A percentile compares a stretch with the other conserved stretches of the same genome.
Conservation (phyloP, 2,797 vertebrate species). For the Threskiornis aethiopicus region DNA sequence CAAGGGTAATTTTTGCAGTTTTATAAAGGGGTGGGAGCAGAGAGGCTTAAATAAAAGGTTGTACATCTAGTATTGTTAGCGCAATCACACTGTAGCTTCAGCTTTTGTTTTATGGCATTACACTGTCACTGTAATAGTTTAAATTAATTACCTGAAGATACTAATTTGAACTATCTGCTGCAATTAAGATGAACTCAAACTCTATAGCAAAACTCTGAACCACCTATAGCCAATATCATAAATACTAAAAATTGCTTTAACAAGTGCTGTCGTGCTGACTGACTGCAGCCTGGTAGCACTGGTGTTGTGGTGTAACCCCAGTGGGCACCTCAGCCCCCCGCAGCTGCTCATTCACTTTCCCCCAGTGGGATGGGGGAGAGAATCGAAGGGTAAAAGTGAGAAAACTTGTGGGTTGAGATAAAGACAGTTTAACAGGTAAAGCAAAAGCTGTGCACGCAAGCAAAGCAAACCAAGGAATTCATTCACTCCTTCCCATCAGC, state of each 20-base stretch:
- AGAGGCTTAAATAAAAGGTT: not conserved
- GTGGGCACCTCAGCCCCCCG: not conserved
- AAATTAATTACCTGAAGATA: not conserved
- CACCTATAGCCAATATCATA: not conserved
- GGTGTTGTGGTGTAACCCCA: not conserved
- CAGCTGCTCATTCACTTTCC: accelerated
- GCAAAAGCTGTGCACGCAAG: accelerated
- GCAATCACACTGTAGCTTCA: not conserved
- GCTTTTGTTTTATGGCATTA: not conserved
- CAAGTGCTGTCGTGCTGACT: not conserved
- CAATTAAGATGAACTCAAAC: not conserved
- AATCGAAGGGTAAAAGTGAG: not conserved
- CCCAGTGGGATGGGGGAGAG: not conserved
- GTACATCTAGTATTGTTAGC: not conserved
- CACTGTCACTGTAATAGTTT: not conserved
- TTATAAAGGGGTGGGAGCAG: not conserved
- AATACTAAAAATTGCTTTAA: not conserved
- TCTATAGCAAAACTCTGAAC: not conserved
- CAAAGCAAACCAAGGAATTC: not conserved
- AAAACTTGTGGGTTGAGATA: not conserved
- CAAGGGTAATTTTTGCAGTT: not conserved
- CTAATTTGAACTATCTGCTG: not conserved
- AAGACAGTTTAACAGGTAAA: not conserved
- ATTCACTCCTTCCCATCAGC: not conserved
- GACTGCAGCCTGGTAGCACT: not conserved